These are phyloP conservation scores for Tachina lurida DNA, from an alignment of 2,888 invertebrate species.

Conservation along the genomic window DNA sequence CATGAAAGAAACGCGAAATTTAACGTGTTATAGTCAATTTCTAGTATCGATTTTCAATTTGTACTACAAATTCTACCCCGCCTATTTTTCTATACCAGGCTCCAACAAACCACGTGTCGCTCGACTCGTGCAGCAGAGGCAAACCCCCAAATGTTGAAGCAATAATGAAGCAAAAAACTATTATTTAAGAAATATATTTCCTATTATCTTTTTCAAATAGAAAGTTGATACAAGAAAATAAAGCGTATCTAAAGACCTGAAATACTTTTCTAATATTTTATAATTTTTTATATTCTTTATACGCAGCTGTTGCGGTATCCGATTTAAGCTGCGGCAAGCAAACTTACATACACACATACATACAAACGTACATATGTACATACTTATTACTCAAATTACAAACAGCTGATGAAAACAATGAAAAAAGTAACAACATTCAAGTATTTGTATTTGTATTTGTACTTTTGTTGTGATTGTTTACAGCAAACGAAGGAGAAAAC, in stretches of 20 bases:
- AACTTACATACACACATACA: too few species aligned
- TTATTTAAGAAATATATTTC: neutral
- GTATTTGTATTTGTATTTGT: neutral
- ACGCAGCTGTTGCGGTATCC: neutral
- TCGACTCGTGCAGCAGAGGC: too few species aligned
- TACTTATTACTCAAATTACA: neutral
- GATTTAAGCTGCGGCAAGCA: neutral
- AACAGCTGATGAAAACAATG: slow-evolving; percentile 34
- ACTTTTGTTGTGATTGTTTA: neutral
- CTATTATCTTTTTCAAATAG: neutral
- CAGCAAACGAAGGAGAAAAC: neutral
- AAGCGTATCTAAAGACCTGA: neutral
- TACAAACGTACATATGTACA: too few species aligned
- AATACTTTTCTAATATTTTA: neutral
- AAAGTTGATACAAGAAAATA: neutral
- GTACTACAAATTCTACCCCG: too few species aligned
- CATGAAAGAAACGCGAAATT: too few species aligned
- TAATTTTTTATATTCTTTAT: neutral
- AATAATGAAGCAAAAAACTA: neutral
- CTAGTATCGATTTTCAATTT: too few species aligned
- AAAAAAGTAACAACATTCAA: neutral
- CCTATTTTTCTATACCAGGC: too few species aligned
- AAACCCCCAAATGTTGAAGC: neutral
- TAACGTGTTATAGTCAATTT: too few species aligned
- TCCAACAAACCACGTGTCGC: too few species aligned